phyloP scores from a whole-genome alignment of 1,140 invertebrate species.

The Calephelis nemesis region DNA sequence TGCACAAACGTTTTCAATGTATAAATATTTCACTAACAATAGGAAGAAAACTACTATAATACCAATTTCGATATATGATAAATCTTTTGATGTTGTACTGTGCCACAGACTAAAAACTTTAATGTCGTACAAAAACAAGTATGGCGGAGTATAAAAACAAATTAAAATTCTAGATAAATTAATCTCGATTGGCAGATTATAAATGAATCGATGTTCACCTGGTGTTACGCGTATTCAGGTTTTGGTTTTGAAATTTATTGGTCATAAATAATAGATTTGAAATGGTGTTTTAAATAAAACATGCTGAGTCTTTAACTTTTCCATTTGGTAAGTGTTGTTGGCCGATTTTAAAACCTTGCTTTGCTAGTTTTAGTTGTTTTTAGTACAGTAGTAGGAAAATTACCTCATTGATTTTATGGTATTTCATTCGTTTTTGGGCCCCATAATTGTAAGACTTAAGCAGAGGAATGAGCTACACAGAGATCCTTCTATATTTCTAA shows the following conservation, averaged over 20 bases:
- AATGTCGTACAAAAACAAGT: neutral
- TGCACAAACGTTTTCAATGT: no score
- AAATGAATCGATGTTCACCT: conserved; percentile 11
- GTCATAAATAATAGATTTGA: conserved; percentile 10
- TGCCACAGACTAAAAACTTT: neutral
- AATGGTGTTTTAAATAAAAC: conserved; percentile 13
- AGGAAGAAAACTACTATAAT: neutral
- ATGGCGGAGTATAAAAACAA: conserved; percentile 2
- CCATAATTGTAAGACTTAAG: no score
- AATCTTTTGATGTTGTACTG: neutral
- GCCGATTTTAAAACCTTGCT: neutral
- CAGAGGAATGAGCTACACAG: no score
- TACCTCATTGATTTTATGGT: no score
- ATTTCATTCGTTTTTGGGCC: no score
- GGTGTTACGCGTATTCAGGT: conserved; percentile 17
- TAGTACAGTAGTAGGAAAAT: no score
- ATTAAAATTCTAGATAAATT: conserved; percentile 18
- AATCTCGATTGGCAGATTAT: conserved; percentile 15
- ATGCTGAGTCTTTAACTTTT: conserved; percentile 1
- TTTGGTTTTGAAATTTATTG: conserved; percentile 8
- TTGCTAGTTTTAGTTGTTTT: neutral
- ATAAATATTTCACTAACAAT: neutral
- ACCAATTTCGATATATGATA: neutral
- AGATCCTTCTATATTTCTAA: no score
- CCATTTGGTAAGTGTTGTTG: conserved; percentile 1